Evolutionary conservation across 2,888 invertebrate genomes (phyloP).

Genomic region (Plusia festucae): DNA sequence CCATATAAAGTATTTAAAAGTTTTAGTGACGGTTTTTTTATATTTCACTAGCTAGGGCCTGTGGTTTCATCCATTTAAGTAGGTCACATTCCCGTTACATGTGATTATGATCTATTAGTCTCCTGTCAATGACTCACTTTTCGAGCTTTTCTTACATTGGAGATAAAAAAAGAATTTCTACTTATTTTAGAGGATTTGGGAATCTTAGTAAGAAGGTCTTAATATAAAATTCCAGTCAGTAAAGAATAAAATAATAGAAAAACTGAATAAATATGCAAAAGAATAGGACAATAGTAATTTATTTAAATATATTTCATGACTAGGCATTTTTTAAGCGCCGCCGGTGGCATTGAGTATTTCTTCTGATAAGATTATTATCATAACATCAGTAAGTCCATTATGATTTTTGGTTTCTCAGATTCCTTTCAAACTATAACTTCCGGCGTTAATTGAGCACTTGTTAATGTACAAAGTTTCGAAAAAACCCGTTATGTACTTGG

Average conservation of each 20-base stretch:
- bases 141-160: too few relatives aligned
- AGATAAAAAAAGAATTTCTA: too few relatives aligned
- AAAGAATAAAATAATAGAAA: neutral
- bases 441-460: neutral
- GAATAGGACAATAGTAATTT: neutral
- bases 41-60: too few relatives aligned
- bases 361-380: neutral
- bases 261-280: constrained; percentile 1
- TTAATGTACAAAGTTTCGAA: neutral
- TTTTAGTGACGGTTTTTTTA: too few relatives aligned
- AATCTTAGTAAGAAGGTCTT: too few relatives aligned
- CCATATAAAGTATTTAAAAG: too few relatives aligned
- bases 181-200: too few relatives aligned
- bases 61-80: too few relatives aligned
- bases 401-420: neutral
- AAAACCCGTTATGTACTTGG: neutral
- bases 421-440: neutral
- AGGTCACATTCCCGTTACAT: too few relatives aligned
- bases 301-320: neutral
- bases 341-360: neutral
- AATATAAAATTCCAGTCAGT: too few relatives aligned
- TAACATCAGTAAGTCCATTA: neutral
- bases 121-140: too few relatives aligned
- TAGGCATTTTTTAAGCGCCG: neutral
- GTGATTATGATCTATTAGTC: too few relatives aligned